These are phyloP conservation scores for Micromesistius poutassou DNA, from an alignment of 2,797 vertebrate species.

Conservation along the genomic window DNA sequence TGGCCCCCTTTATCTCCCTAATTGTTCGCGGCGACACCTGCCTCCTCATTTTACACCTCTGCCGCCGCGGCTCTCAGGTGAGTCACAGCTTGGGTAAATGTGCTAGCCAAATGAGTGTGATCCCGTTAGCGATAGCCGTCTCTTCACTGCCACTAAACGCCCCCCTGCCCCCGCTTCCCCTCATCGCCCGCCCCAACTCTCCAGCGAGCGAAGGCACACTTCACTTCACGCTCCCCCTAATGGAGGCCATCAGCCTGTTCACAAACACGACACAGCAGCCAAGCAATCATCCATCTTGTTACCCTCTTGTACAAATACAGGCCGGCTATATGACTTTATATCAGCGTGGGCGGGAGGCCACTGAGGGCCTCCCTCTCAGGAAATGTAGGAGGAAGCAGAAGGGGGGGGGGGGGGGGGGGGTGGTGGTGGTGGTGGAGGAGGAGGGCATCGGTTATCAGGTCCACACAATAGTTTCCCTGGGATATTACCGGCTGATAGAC, in stretches of 20 bases:
- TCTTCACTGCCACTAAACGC: too few species aligned
- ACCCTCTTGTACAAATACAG: constrained; percentile 58
- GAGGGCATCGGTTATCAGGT: constrained; percentile 68
- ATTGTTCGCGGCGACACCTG: not conserved
- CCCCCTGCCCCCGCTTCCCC: too few species aligned
- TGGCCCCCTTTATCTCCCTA: constrained; percentile 5
- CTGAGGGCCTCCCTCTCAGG: constrained; percentile 59
- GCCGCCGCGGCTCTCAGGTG: constrained; percentile 27
- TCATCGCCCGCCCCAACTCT: not conserved
- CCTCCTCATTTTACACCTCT: constrained; percentile 24
- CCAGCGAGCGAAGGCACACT: not conserved
- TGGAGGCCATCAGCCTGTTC: not conserved
- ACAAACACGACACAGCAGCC: not conserved
- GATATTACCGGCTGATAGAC: constrained; percentile 67
- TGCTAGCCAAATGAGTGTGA: not conserved
- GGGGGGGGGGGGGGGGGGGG: too few species aligned
- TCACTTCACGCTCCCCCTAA: constrained; percentile 35
- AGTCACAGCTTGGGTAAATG: constrained; percentile 5
- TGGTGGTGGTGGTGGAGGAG: constrained; percentile 47
- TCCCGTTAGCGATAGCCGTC: not conserved
- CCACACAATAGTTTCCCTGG: constrained; percentile 60
- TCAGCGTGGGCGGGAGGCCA: constrained; percentile 51
- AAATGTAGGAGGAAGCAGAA: constrained; percentile 59
- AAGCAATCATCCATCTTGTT: not conserved
- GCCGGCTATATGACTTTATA: constrained; percentile 57